phyloP scores from a whole-genome alignment of 2,797 vertebrate species.

The Diceros bicornis region DNA sequence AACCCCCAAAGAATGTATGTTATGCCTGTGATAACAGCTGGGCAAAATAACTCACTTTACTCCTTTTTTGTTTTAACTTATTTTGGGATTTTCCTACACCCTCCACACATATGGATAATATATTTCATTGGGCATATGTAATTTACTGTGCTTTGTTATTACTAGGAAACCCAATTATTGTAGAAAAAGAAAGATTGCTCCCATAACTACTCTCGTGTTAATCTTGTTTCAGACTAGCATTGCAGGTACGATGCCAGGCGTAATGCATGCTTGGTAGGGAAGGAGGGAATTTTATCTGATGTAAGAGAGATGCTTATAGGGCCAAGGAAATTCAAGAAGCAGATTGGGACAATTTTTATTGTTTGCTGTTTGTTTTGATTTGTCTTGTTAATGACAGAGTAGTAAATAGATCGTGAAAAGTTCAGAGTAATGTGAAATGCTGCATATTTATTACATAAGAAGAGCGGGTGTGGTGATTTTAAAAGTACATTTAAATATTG shows the following conservation, averaged over 20 bases:
- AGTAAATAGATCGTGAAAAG: neutral
- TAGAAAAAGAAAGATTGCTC: slow-evolving; percentile 64
- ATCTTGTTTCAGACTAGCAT: slow-evolving; percentile 42
- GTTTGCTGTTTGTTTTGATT: slow-evolving; percentile 21
- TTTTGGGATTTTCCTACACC: slow-evolving; percentile 53
- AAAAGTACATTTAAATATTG: neutral
- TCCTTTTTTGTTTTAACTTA: slow-evolving; percentile 52
- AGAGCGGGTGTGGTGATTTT: neutral
- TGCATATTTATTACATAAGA: neutral
- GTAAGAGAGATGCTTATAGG: neutral
- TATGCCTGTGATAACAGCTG: neutral
- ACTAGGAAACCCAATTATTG: slow-evolving; percentile 65
- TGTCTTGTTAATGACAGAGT: neutral
- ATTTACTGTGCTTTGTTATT: slow-evolving; percentile 61
- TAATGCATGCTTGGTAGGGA: neutral
- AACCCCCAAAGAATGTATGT: neutral
- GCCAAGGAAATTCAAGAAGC: neutral
- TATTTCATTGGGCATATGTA: slow-evolving; percentile 51
- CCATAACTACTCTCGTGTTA: neutral
- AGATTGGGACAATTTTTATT: neutral
- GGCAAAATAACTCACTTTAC: neutral
- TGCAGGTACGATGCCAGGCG: neutral
- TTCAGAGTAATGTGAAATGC: neutral
- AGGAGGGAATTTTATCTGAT: neutral
- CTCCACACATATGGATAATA: slow-evolving; percentile 62